A percentile compares a stretch with the other conserved stretches of the same genome.
Conservation (phyloP, 2,888 invertebrate species). For the Scaptomyza cyrtandrae region DNA sequence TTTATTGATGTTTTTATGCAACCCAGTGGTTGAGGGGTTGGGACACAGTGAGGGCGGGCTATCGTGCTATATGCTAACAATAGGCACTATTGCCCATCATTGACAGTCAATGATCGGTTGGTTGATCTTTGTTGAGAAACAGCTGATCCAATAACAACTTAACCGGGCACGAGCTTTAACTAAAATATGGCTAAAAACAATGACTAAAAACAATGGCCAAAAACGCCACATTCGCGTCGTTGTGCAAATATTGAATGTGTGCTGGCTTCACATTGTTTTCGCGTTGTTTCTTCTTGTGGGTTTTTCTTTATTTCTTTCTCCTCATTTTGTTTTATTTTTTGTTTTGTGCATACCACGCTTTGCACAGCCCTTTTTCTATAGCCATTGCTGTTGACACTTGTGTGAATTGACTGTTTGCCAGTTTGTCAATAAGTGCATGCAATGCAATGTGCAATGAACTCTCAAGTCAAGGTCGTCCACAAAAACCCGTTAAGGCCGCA, state of each 20-base stretch:
- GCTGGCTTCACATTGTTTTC: constrained; percentile 17
- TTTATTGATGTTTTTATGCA: no score
- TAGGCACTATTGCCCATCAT: background rate
- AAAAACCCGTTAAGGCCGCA: background rate
- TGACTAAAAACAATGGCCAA: constrained; percentile 14
- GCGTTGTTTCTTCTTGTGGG: constrained; percentile 15
- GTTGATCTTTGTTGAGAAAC: background rate
- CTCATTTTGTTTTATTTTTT: background rate
- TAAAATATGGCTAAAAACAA: constrained; percentile 49
- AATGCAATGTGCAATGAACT: constrained; percentile 1
- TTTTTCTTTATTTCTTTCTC: constrained; percentile 11
- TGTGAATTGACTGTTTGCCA: constrained; percentile 1
- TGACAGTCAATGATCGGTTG: background rate
- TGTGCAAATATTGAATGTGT: constrained; percentile 47
- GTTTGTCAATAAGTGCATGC: background rate
- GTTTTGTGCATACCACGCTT: background rate
- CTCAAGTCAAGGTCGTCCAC: background rate
- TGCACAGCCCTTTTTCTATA: background rate
- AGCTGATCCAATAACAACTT: constrained; percentile 52
- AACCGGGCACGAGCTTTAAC: constrained; percentile 27
- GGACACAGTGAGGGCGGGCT: no score
- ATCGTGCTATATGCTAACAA: no score
- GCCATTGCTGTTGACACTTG: background rate
- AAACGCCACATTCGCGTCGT: constrained; percentile 13
- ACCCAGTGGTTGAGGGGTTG: no score